Percentiles rank a stretch among this genome's conserved stretches.
These are phyloP conservation scores for Drosophila quinaria DNA, from an alignment of 2,888 invertebrate species.

Conservation along the genomic window DNA sequence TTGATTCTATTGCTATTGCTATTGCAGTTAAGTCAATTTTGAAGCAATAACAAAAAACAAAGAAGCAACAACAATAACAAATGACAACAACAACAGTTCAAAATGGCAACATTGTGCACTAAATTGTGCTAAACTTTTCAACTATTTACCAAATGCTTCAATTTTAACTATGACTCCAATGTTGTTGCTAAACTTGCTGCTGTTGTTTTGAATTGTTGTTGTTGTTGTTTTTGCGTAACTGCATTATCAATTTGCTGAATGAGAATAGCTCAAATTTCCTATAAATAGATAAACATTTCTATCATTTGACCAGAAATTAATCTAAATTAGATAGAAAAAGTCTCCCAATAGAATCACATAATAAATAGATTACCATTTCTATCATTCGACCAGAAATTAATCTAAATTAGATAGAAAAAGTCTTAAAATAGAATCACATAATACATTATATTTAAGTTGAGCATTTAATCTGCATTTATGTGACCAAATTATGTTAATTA, in stretches of 20 bases:
- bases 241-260: conserved; percentile 7
- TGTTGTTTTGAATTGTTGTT: conserved; percentile 3
- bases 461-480: no score
- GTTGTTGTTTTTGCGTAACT: conserved; percentile 2
- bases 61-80: conserved; percentile 20
- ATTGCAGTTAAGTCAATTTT: conserved; percentile 69
- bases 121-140: conserved; percentile 72
- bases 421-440: background rate
- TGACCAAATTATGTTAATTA: no score
- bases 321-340: background rate
- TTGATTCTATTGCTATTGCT: conserved; percentile 31
- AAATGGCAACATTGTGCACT: conserved; percentile 70
- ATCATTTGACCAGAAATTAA: background rate
- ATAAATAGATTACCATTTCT: background rate
- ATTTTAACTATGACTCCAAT: conserved; percentile 35
- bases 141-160: conserved; percentile 35
- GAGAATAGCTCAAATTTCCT: background rate
- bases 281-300: background rate
- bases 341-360: background rate
- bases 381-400: background rate
- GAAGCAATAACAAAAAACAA: conserved; percentile 45
- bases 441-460: no score
- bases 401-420: background rate
- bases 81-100: conserved; percentile 32
- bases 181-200: conserved; percentile 5